phyloP scores from a whole-genome alignment of 2,888 invertebrate species.

The Drosophila rellima region DNA sequence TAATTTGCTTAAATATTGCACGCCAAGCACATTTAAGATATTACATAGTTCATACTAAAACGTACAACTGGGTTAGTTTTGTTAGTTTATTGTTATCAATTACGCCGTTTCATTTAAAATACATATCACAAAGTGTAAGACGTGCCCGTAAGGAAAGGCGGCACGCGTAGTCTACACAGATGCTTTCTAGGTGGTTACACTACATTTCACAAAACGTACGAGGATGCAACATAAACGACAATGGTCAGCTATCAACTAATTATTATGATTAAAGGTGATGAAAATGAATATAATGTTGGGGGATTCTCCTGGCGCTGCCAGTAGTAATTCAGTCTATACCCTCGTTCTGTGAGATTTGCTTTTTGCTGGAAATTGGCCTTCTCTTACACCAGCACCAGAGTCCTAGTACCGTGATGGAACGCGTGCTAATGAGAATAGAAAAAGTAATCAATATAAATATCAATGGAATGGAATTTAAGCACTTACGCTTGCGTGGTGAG shows the following conservation, averaged over 20 bases:
- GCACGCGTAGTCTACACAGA: slow-evolving; percentile 32
- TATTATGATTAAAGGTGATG: slow-evolving; percentile 23
- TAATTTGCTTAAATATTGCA: slow-evolving; percentile 21
- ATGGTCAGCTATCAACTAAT: slow-evolving; percentile 26
- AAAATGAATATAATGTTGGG: slow-evolving; percentile 4
- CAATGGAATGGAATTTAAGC: not conserved
- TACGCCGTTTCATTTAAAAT: slow-evolving; percentile 49
- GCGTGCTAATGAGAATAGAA: slow-evolving; percentile 16
- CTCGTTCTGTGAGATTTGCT: slow-evolving; percentile 21
- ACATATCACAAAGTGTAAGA: slow-evolving; percentile 65
- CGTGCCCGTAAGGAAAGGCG: slow-evolving; percentile 16
- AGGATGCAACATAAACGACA: slow-evolving; percentile 37
- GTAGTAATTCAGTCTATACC: slow-evolving; percentile 50
- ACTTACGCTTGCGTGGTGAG: slow-evolving; percentile 69
- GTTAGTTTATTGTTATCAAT: slow-evolving; percentile 51
- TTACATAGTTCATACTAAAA: slow-evolving; percentile 24
- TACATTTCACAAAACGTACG: slow-evolving; percentile 41
- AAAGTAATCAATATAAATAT: not conserved
- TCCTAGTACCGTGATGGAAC: slow-evolving; percentile 48
- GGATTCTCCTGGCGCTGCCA: slow-evolving; percentile 22
- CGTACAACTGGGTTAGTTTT: slow-evolving; percentile 36
- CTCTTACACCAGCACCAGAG: not conserved
- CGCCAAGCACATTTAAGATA: slow-evolving; percentile 26
- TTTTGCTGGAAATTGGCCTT: slow-evolving; percentile 8
- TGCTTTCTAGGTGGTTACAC: slow-evolving; percentile 38